These are phyloP conservation scores for Myotis davidii DNA, from an alignment of 2,113 vertebrate genomes.

Conservation along the genomic window DNA sequence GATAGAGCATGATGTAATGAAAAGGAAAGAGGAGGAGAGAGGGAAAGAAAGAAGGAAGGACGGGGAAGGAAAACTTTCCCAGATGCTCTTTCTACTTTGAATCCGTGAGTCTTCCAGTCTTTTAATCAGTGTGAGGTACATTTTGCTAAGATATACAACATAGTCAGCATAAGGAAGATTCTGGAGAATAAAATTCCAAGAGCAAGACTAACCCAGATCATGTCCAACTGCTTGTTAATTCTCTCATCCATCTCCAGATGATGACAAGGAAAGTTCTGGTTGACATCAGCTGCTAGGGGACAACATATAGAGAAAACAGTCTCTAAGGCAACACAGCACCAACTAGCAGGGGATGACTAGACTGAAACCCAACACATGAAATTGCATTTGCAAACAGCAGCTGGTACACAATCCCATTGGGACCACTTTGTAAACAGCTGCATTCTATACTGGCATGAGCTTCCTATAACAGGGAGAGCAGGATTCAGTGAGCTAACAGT, in stretches of 20 bases:
- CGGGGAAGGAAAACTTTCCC: neutral
- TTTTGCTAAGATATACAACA: neutral
- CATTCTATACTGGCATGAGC: neutral
- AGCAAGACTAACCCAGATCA: neutral
- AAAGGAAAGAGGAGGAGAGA: neutral
- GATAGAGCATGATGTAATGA: rapidly evolving
- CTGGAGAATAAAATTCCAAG: conserved; percentile 13
- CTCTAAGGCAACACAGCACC: neutral
- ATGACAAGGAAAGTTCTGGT: neutral
- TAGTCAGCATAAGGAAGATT: neutral
- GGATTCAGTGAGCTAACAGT: neutral
- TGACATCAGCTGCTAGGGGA: neutral
- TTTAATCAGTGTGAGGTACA: neutral
- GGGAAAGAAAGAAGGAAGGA: neutral
- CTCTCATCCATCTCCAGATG: neutral
- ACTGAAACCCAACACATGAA: neutral
- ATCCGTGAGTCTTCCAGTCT: neutral
- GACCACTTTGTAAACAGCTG: neutral
- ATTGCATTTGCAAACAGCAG: neutral
- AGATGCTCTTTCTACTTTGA: neutral
- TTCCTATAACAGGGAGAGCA: neutral
- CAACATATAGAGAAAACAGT: neutral
- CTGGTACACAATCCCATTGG: neutral
- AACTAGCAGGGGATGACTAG: neutral
- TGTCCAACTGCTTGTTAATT: neutral